Evolutionary conservation across 2,797 vertebrate genomes (phyloP), one percentile per base, ranked within the genome.

Genomic region (Muraenolepis orangiensis): DNA sequence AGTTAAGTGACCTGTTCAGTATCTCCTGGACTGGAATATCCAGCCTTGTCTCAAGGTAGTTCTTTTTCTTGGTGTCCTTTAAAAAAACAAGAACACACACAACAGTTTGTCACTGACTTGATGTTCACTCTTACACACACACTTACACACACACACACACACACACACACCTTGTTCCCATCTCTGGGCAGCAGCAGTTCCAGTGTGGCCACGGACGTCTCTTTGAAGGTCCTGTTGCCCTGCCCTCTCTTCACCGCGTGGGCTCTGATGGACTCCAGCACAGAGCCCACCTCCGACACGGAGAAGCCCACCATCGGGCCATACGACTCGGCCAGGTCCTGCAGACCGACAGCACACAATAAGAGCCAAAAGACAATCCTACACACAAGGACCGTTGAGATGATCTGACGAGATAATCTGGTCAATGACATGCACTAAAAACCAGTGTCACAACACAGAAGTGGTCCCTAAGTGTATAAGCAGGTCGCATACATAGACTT

Each of bases 261-360:
- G 29, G 86, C 85, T 1, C 96, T 87, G 79, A 99, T 95, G 75
- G 90, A 87, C 89, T 98, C 96, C 78, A 98, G 93, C 76, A 95
- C 86, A 16, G 77, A 90, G 14, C 91, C 92, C 1, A 96, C 87
- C 73, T 95, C 93, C 0, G 61, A 61, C 81, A 84, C 81, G 14
- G 85, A 74, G 76, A 96, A 92, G 40, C 85, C 69, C 32, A 97
- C 81, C 81, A 87, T 87, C 2, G 91, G 82, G 14, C 94, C 93
- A 28, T 95, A 98, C 51, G 87, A 94, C 77, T 86, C 89, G 0
- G 94, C 93, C 77, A 99, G 95, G 29, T 93, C 95, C 97, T 99
- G 80, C 2, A 78, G 23, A 23, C 51, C 51, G n/a, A 72, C 20
- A 73, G 73, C 38, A 77, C 28, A 78, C 46, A 16, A 26, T 7